Evolutionary conservation across 2,888 invertebrate genomes (phyloP).

Genomic region (Dasypogon diadema): DNA sequence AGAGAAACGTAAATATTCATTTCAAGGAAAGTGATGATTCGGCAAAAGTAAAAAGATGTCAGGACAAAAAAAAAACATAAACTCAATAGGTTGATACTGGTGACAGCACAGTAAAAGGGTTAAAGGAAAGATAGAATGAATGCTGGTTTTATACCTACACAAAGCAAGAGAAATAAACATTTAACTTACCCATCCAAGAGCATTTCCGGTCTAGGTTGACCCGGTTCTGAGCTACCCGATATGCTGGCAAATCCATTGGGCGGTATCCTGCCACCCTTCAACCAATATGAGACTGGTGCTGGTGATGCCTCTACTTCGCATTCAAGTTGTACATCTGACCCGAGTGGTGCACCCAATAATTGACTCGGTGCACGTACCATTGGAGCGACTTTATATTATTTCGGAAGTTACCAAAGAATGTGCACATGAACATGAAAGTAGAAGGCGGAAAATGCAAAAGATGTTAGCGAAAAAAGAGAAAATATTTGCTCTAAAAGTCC

Average conservation of each 20-base stretch:
- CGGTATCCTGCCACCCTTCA: slow-evolving; percentile 67
- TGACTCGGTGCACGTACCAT: slow-evolving; percentile 91
- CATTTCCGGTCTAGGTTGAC: slow-evolving; percentile 75
- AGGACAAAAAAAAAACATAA: not conserved
- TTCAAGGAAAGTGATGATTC: too few relatives aligned
- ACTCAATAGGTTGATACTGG: not conserved
- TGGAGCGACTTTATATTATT: slow-evolving; percentile 79
- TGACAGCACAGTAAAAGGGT: not conserved
- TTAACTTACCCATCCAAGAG: slow-evolving; percentile 81
- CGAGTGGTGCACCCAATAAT: slow-evolving; percentile 86
- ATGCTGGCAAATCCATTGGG: slow-evolving; percentile 63
- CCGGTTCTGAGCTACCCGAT: slow-evolving; percentile 63
- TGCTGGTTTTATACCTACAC: not conserved
- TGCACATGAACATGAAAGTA: slow-evolving; percentile 26
- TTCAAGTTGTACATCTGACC: slow-evolving; percentile 86
- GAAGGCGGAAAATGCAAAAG: not conserved
- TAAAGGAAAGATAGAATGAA: not conserved
- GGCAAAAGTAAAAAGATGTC: not conserved
- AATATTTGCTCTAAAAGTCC: slow-evolving; percentile 18
- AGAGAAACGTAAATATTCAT: too few relatives aligned
- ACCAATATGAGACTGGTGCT: slow-evolving; percentile 68
- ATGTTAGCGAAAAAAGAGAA: not conserved
- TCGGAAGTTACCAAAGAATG: slow-evolving; percentile 12
- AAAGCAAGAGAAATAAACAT: slow-evolving; percentile 11
- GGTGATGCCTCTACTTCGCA: slow-evolving; percentile 92